These are phyloP conservation scores for Athene noctua DNA, from an alignment of 2,113 vertebrate genomes.

Conservation along the genomic window DNA sequence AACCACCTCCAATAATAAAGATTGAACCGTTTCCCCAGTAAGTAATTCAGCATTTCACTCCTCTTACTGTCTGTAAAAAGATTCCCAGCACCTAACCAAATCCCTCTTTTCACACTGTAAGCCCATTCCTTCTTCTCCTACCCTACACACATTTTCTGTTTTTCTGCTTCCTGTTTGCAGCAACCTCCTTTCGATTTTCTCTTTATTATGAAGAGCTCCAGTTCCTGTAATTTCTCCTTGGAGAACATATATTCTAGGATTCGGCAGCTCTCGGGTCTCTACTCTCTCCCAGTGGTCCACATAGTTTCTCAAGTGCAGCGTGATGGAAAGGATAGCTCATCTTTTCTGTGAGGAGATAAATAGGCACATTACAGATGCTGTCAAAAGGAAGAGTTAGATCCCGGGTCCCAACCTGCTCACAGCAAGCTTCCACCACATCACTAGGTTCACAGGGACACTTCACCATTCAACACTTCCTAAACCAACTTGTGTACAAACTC, in stretches of 20 bases:
- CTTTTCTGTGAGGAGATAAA: background rate
- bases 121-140: background rate
- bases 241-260: background rate
- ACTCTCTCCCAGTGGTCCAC: background rate
- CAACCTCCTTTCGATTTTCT: background rate
- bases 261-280: background rate
- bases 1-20: background rate
- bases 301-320: background rate
- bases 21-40: background rate
- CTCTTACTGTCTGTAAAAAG: background rate
- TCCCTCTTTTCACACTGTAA: background rate
- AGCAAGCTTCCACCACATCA: background rate
- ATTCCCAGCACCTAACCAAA: background rate
- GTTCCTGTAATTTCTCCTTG: background rate
- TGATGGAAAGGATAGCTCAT: background rate
- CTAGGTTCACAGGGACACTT: background rate
- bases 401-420: rapidly evolving
- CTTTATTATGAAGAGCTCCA: background rate
- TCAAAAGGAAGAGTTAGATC: background rate
- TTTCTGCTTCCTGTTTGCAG: background rate
- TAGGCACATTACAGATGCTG: background rate
- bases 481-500: rapidly evolving
- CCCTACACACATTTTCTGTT: background rate
- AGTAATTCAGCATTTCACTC: background rate
- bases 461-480: background rate